Base-by-base conservation (phyloP, 30 jellyfish, hydroid and myxozoan species). In the Hydractinia echinata region DNA sequence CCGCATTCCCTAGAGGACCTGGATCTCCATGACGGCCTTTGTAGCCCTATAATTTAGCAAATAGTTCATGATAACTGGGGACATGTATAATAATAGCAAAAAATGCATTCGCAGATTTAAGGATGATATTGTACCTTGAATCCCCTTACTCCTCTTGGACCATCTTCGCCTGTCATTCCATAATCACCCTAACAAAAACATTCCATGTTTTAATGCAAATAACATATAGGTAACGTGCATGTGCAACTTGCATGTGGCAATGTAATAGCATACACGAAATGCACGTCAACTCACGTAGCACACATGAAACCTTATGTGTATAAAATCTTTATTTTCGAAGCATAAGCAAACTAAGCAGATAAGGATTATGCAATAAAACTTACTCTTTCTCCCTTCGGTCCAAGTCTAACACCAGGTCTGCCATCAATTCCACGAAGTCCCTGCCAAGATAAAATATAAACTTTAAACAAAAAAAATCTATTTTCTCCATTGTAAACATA, bases 391-490 rank as follows among this genome's bases (percentile, higher is more conserved):
- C 89, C 89, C 30, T 82, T 69, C 16, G 73, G 61, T 6, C 89
- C 89, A 68, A 53, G 16, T 68, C 74, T 64, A 44, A 64, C 77
- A 49, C 89, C 89, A 82, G 73, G 68, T 18, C 81, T 70, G 19
- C 89, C 89, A 70, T 82, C 84, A 62, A 66, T 69, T 71, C 89
- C 89, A 16, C 84, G 66, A 13, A 54, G 30, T n/a, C 89, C 89
- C 88, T 81, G 5, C 5, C 8, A 52, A 9, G 10, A 18, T 8
- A 61, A 13, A 60, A 55, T 4, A 4, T 5, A 62, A 62, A 62
- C 4, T 6, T 5, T 62, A 62, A 6, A 62, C 5, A 7, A 15
- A 10, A 62, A 62, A 5, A 62, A 5, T 10, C 5, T 15, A 62
- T 62, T 62, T 5, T 62, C 8, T 7, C 13, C 68, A 56, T 9